Percentiles rank a stretch among this genome's conserved stretches.
phyloP scores from a whole-genome alignment of 1,140 invertebrate species.

The Aricia agestis region DNA sequence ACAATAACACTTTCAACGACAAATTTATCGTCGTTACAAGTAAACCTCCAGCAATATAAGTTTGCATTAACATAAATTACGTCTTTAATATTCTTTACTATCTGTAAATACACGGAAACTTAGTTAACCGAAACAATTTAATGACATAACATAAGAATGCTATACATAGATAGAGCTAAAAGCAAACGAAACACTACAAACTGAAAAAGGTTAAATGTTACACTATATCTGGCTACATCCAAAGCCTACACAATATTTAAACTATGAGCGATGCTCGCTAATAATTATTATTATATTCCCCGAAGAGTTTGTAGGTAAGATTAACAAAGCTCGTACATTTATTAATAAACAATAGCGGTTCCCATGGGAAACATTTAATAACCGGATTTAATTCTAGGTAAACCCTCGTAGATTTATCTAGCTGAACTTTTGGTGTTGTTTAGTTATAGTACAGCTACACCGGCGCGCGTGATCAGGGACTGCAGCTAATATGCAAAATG shows the following conservation, averaged over 20 bases:
- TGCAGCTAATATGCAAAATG: slow-evolving; percentile 44
- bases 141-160: too few relatives aligned
- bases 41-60: not conserved
- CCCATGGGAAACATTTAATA: slow-evolving; percentile 35
- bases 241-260: not conserved
- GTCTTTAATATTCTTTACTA: too few relatives aligned
- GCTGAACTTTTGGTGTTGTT: slow-evolving; percentile 50
- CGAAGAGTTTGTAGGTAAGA: not conserved
- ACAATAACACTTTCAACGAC: slow-evolving; percentile 10
- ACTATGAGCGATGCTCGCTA: not conserved
- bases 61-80: not conserved
- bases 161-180: too few relatives aligned
- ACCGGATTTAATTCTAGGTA: slow-evolving; percentile 32
- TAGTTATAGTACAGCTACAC: slow-evolving; percentile 43
- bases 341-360: slow-evolving; percentile 14
- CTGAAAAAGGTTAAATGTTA: too few relatives aligned
- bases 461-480: slow-evolving; percentile 31
- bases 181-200: not conserved
- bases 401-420: slow-evolving; percentile 45
- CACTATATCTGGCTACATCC: not conserved
- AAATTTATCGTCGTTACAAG: not conserved
- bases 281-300: not conserved
- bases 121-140: too few relatives aligned
- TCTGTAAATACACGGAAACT: too few relatives aligned
- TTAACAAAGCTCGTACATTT: slow-evolving; percentile 3